phyloP scores from a whole-genome alignment of 1,140 invertebrate genomes.

The Venustaconcha ellipsiformis region DNA sequence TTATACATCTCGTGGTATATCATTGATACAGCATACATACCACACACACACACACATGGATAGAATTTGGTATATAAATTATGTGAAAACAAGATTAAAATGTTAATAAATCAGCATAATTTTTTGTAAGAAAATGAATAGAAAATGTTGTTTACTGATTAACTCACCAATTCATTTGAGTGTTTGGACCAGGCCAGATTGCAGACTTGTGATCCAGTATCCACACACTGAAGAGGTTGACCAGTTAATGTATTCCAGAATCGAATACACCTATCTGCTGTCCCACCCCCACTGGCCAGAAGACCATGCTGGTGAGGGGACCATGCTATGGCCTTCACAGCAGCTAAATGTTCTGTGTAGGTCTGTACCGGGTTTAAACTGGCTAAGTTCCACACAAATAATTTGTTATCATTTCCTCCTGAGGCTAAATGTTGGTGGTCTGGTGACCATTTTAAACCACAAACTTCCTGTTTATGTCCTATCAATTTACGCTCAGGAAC shows the following conservation, averaged over 20 bases:
- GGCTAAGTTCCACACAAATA: conserved; percentile 98
- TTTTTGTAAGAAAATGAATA: neutral
- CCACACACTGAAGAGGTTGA: conserved; percentile 98
- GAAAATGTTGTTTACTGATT: neutral
- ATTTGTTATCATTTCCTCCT: conserved; percentile 98
- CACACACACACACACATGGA: too few species aligned
- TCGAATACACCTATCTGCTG: conserved; percentile 84
- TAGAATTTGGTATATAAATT: neutral
- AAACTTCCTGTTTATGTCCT: conserved; percentile 97
- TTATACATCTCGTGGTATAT: too few species aligned
- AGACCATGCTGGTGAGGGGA: conserved; percentile 99
- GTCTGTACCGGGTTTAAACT: conserved; percentile 78
- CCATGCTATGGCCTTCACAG: conserved; percentile 99
- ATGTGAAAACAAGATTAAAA: neutral
- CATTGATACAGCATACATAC: too few species aligned
- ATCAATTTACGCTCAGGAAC: conserved; percentile 74
- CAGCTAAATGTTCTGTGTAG: conserved; percentile 97
- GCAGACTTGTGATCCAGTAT: conserved; percentile 98
- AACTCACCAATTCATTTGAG: conserved; percentile 91
- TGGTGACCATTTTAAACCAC: conserved; percentile 99
- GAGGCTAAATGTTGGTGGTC: conserved; percentile 98
- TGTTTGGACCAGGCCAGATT: conserved; percentile 99
- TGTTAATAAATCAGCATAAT: neutral
- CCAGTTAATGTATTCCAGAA: conserved; percentile 99
- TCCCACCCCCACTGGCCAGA: conserved; percentile 97